These are phyloP conservation scores for Diloba caeruleocephala DNA, from an alignment of 2,888 invertebrate genomes.

Conservation along the genomic window DNA sequence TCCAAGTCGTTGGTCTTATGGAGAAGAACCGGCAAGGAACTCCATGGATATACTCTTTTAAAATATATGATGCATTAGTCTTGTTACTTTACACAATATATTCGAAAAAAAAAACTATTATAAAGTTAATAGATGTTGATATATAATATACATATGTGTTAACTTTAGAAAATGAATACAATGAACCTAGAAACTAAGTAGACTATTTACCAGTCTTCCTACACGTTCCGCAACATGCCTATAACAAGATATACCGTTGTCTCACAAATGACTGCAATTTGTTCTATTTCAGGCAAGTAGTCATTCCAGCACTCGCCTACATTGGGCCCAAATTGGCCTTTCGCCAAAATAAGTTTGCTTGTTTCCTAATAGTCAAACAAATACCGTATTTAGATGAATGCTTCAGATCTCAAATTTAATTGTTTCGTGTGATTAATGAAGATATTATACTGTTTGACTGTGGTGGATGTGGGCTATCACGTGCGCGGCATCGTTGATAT, in stretches of 20 bases:
- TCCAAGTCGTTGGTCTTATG: no score
- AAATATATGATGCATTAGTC: no score
- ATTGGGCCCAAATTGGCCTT: conserved; percentile 42
- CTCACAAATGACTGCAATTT: conserved; percentile 49
- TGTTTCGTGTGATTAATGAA: conserved; percentile 31
- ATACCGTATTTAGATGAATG: conserved; percentile 50
- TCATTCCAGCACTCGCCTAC: conserved; percentile 36
- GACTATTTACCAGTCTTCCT: conserved; percentile 22
- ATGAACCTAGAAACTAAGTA: not conserved
- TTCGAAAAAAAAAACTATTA: no score
- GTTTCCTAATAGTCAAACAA: conserved; percentile 46
- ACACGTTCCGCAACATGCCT: conserved; percentile 25
- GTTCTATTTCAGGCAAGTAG: conserved; percentile 45
- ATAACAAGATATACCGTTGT: conserved; percentile 44
- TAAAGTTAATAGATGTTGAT: no score
- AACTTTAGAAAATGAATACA: not conserved
- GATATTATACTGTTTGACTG: conserved; percentile 14
- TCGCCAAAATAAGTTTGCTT: conserved; percentile 48
- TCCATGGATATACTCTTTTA: no score
- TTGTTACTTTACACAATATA: no score
- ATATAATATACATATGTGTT: not conserved
- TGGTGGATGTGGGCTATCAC: conserved; percentile 24
- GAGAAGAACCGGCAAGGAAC: no score
- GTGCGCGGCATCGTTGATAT: conserved; percentile 6
- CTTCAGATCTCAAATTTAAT: conserved; percentile 42